phyloP scores from a whole-genome alignment of 2,113 vertebrate species.

The Syngnathoides biaculeatus region DNA sequence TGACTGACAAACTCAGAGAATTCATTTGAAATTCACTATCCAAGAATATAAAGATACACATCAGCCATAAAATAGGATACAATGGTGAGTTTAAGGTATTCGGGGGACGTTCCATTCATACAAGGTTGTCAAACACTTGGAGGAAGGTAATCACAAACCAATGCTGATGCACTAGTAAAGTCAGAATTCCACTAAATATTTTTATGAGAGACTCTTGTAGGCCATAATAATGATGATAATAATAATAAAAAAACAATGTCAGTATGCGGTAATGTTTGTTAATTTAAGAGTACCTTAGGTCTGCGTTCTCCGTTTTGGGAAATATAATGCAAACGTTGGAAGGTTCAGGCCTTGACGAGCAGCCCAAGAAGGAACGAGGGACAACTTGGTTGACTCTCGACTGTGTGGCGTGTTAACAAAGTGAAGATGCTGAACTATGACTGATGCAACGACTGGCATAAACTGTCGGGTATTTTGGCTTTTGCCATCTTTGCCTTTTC shows the following conservation, averaged over 20 bases:
- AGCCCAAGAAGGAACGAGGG: not conserved
- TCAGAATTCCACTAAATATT: not conserved
- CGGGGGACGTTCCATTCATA: not conserved
- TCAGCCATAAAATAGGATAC: not conserved
- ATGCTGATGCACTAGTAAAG: not conserved
- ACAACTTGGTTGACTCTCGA: not conserved
- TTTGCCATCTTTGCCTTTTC: not conserved
- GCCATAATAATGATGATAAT: not conserved
- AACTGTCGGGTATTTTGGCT: not conserved
- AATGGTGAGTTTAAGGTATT: too few relatives aligned
- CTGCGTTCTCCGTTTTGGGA: too few relatives aligned
- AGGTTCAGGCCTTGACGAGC: not conserved
- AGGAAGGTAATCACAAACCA: not conserved
- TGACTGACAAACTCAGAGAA: constrained; percentile 5
- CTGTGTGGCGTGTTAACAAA: not conserved
- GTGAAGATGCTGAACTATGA: not conserved
- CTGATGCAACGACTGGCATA: not conserved
- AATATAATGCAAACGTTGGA: not conserved
- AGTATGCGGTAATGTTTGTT: too few relatives aligned
- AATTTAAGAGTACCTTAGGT: too few relatives aligned
- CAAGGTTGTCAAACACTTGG: not conserved
- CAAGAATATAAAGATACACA: too few relatives aligned
- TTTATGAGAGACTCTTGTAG: too few relatives aligned
- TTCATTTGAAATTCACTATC: too few relatives aligned
- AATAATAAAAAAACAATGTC: not conserved